Conservation (phyloP, 2,888 invertebrate genomes). For the Psococerastis gibbosa region DNA sequence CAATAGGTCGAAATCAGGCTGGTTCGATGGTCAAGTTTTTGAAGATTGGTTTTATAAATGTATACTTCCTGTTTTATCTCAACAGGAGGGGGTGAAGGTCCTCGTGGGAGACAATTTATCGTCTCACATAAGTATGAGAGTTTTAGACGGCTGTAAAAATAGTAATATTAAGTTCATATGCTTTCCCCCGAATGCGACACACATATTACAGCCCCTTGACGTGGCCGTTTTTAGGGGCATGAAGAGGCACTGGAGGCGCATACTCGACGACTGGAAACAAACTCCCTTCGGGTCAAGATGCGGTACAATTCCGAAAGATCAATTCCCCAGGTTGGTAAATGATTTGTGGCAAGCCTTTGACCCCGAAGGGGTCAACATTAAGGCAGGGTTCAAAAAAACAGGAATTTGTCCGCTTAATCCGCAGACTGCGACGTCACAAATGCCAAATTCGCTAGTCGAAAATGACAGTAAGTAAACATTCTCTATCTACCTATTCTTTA, state of each 20-base stretch:
- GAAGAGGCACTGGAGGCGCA: constrained; percentile 19
- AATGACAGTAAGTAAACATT: too few relatives aligned
- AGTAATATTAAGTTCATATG: constrained; percentile 23
- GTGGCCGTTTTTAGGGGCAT: constrained; percentile 22
- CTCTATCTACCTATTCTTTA: too few relatives aligned
- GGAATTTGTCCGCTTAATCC: constrained; percentile 12
- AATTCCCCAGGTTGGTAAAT: constrained; percentile 7
- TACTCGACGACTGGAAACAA: constrained; percentile 15
- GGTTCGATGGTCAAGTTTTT: background rate
- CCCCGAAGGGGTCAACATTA: constrained; percentile 1
- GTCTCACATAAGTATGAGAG: constrained; percentile 20
- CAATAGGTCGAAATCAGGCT: background rate
- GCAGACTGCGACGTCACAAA: background rate
- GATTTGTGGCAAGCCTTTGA: background rate
- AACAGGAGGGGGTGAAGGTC: constrained; percentile 21
- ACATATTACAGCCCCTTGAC: constrained; percentile 23
- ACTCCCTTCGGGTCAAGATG: constrained; percentile 5
- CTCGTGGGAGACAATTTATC: constrained; percentile 25
- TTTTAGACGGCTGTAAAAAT: constrained; percentile 21
- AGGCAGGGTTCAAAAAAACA: constrained; percentile 12
- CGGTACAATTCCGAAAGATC: constrained; percentile 5
- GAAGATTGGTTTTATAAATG: constrained; percentile 9
- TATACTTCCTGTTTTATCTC: constrained; percentile 17
- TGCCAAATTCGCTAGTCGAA: background rate
- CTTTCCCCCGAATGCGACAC: constrained; percentile 22